Conservation (phyloP, 2,113 vertebrate species). For the Baryphthengus martii region DNA sequence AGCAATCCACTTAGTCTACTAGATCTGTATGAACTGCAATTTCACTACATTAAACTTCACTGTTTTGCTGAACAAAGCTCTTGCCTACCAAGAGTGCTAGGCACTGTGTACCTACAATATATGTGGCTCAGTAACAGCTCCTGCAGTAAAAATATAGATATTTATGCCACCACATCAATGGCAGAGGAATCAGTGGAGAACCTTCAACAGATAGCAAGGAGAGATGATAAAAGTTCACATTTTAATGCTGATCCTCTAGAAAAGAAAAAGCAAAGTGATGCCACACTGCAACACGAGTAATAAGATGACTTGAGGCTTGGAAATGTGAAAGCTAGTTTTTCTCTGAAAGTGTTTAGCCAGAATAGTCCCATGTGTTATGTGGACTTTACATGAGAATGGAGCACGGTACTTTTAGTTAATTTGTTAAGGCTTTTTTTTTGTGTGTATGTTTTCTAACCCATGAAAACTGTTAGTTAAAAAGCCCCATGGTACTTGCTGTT, state of each 20-base stretch:
- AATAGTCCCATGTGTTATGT: accelerated
- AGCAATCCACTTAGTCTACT: background rate
- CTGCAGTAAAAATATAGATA: background rate
- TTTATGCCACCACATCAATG: background rate
- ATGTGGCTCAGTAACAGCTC: background rate
- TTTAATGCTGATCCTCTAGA: background rate
- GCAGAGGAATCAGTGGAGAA: background rate
- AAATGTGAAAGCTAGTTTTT: background rate
- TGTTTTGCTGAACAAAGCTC: background rate
- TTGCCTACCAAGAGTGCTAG: background rate
- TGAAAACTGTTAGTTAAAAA: background rate
- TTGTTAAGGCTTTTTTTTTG: background rate
- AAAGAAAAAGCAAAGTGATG: background rate
- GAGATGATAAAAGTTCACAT: background rate
- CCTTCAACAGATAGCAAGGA: background rate
- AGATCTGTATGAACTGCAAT: background rate
- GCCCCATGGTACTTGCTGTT: background rate
- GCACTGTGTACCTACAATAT: background rate
- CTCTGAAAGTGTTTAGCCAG: background rate
- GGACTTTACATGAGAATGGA: background rate
- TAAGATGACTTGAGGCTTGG: background rate
- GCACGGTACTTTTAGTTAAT: background rate
- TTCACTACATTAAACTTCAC: background rate
- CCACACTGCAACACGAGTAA: background rate
- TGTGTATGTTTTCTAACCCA: background rate